phyloP scores from a whole-genome alignment of 1,140 invertebrate genomes.

The Drosophila fuyamai region DNA sequence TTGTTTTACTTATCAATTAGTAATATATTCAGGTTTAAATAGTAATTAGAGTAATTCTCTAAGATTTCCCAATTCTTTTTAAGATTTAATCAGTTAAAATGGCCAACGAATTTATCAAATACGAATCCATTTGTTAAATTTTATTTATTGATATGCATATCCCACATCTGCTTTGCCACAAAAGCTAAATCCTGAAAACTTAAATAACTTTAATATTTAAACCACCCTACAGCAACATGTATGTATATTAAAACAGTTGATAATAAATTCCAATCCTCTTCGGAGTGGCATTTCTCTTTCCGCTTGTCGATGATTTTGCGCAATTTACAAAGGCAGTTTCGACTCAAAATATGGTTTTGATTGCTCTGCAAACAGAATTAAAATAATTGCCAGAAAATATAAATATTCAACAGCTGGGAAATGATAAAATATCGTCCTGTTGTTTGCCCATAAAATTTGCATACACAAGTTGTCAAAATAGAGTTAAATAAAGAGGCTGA shows the following conservation, averaged over 20 bases:
- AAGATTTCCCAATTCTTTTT: too few relatives aligned
- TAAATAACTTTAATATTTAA: slow-evolving; percentile 18
- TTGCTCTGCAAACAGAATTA: slow-evolving; percentile 9
- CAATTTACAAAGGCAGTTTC: slow-evolving; percentile 10
- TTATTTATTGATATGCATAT: too few relatives aligned
- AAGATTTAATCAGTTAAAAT: too few relatives aligned
- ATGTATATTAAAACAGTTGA: slow-evolving; percentile 5
- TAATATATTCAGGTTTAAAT: too few relatives aligned
- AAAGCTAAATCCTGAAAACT: neutral
- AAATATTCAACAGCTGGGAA: slow-evolving; percentile 41
- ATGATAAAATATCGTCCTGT: slow-evolving; percentile 24
- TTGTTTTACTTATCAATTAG: too few relatives aligned
- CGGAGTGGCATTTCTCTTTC: neutral
- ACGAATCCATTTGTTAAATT: too few relatives aligned
- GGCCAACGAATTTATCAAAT: too few relatives aligned
- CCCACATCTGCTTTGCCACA: neutral
- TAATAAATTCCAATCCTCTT: slow-evolving; percentile 25
- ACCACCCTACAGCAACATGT: neutral
- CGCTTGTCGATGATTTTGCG: neutral
- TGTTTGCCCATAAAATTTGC: slow-evolving; percentile 46
- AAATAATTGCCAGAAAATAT: slow-evolving; percentile 41
- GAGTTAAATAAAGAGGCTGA: slow-evolving; percentile 26
- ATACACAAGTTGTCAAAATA: slow-evolving; percentile 23
- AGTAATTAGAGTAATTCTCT: too few relatives aligned
- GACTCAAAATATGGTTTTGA: slow-evolving; percentile 12